Percentiles rank a stretch among this genome's conserved stretches.
These are phyloP conservation scores for Mesorhabditis spiculigera DNA, from an alignment of 2,888 invertebrate species.

Conservation along the genomic window DNA sequence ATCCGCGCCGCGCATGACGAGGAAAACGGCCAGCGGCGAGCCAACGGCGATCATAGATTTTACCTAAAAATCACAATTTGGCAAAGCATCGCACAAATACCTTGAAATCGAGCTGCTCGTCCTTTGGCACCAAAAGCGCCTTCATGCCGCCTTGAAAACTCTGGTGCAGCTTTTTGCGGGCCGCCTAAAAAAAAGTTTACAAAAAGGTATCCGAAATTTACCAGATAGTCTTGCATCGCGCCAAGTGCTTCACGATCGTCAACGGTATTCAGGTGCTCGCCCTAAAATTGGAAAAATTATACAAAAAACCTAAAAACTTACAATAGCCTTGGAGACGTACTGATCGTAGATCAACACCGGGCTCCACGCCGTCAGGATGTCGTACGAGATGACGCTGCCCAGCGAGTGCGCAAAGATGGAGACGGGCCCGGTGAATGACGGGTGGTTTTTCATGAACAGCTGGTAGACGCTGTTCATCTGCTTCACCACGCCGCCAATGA, in stretches of 20 bases:
- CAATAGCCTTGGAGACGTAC: constrained; percentile 58
- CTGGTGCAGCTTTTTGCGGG: constrained; percentile 23
- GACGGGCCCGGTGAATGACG: constrained; percentile 69
- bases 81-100: constrained; percentile 12
- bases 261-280: constrained; percentile 33
- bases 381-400: constrained; percentile 67
- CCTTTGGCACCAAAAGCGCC: constrained; percentile 34
- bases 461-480: constrained; percentile 69
- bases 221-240: background rate
- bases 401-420: constrained; percentile 72
- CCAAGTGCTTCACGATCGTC: background rate
- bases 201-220: background rate
- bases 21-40: constrained; percentile 53
- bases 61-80: constrained; percentile 26
- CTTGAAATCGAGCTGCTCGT: constrained; percentile 44
- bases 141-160: constrained; percentile 43
- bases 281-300: constrained; percentile 16
- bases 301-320: constrained; percentile 14
- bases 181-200: constrained; percentile 13
- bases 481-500: constrained; percentile 67
- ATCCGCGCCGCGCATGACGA: constrained; percentile 53
- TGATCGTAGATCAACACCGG: constrained; percentile 63
- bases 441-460: constrained; percentile 70
- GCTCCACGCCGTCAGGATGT: constrained; percentile 69
- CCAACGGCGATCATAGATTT: constrained; percentile 55